Evolutionary conservation across 1,140 invertebrate species (phyloP), one percentile per base, ranked within the genome.

Genomic region (Ceratosolen fusciceps): DNA sequence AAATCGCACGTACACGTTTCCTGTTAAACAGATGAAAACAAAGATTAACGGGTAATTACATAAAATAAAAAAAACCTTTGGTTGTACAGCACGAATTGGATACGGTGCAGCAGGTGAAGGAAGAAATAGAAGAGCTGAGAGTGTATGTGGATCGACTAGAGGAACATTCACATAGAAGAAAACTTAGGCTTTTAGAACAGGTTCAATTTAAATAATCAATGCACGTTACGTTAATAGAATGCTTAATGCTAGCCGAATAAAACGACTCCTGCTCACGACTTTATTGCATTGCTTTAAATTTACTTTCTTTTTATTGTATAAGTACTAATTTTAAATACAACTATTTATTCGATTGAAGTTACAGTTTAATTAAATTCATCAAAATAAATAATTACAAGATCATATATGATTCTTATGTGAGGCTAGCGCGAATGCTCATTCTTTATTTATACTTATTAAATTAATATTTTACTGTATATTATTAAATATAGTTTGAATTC

Each of bases 31-130:
- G n/a, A n/a, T n/a, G n/a, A n/a, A n/a, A n/a, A n/a, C n/a, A n/a
- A n/a, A n/a, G n/a, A n/a, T n/a, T n/a, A n/a, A n/a, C n/a, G n/a
- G n/a, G n/a, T n/a, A n/a, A n/a, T n/a, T n/a, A n/a, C n/a, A n/a
- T n/a, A n/a, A n/a, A 12, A 16, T 54, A 54, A 24, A 68, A 68
- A 26, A 68, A 26, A 26, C 47, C 29, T 60, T 26, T 39, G 0
- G 26, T 58, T 37, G 12, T 37, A 31, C 83, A 90, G 92, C 95
- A 96, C 85, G 96, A 98, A 90, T 91, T 98, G 88, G 96, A 97
- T 91, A 95, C 95, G 39, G 96, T 97, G 83, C 96, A 97, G 90
- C 95, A 96, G 88, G 96, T 97, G 82, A 97, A 97, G 87, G 96
- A 97, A 87, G 96, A 98, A 90, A 97, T 97, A 85, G 96, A 97